Base-by-base conservation (phyloP, 2,888 invertebrate species). In the Rhagium mordax region DNA sequence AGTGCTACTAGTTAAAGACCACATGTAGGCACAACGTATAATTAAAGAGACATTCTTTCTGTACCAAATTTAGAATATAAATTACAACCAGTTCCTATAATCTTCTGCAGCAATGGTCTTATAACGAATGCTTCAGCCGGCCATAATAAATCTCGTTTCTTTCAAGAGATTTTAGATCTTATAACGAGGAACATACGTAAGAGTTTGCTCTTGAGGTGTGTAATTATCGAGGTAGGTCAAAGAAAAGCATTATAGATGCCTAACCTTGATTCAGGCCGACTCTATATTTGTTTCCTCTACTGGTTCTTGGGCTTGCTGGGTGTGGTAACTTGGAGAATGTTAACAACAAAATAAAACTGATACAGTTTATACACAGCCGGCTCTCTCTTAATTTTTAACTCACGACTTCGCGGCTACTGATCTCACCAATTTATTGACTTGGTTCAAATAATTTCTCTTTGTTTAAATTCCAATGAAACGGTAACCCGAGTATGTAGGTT, bases 141-240 rank as follows among this genome's bases (percentile, higher is more conserved):
- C 10, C 16, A 49, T 53, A 65, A 61, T 41, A 41, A 65, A 65
- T 65, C 65, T 33, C 41, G 18, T 29, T 18, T 29, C 65, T 65
- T 65, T 53, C 53, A 18, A 29, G 65, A 65, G 51, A 65, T 65
- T 65, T 53, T 65, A 27, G 53, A 49, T 64, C 53, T 53, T 65
- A 53, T 53, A 33, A 65, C 53, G 29, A 65, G 65, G 16, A 65
- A 51, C 53, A 55, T 18, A 65, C 53, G 20, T 29, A 65, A 66
- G 61, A 71, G 75, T 74, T 71, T 64, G 69, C 29, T 71, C 71
- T 61, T 21, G 70, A 78, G 74, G 74, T 76, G 75, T 77, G 75
- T 78, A 78, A 78, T 77, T 77, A 76, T 73, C 71, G 62, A 79
- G 79, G 79, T 79, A 78, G 79, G 78, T 77, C 78, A 74, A 65